Conservation (phyloP, 2,888 invertebrate genomes). For the Phorcus lineatus region DNA sequence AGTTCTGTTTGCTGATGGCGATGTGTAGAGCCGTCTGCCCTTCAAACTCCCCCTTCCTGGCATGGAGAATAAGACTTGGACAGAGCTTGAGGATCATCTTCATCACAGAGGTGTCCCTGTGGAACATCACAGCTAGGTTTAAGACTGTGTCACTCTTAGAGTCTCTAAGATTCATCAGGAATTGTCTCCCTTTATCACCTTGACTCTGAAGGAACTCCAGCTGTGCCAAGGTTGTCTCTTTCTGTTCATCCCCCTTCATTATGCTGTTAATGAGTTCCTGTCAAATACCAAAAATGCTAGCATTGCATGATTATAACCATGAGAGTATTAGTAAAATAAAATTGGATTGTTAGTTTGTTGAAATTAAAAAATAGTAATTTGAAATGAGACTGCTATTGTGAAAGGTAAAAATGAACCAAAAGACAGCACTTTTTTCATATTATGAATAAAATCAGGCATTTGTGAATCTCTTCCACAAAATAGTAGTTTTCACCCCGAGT, state of each 20-base stretch:
- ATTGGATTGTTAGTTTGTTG: too few species aligned
- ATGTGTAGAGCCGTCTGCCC: slow-evolving; percentile 54
- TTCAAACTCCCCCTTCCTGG: slow-evolving; percentile 32
- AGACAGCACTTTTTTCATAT: too few species aligned
- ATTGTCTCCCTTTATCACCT: background rate
- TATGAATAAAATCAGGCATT: too few species aligned
- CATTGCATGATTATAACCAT: too few species aligned
- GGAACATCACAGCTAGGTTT: slow-evolving; percentile 24
- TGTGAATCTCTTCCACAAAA: too few species aligned
- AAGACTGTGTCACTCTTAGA: slow-evolving; percentile 22
- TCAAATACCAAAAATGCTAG: too few species aligned
- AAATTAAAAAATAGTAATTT: too few species aligned
- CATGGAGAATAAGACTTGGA: slow-evolving; percentile 27
- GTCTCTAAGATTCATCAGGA: slow-evolving; percentile 32
- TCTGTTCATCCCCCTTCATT: background rate
- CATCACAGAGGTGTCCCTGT: slow-evolving; percentile 2
- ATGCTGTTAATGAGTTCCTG: background rate
- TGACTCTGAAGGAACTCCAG: background rate
- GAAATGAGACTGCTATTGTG: too few species aligned
- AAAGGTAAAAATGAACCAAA: too few species aligned
- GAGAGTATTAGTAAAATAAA: background rate
- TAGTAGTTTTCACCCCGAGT: too few species aligned
- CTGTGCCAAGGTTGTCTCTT: background rate
- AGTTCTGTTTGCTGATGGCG: slow-evolving; percentile 43
- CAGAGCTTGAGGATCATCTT: slow-evolving; percentile 8